Evolutionary conservation across 2,888 invertebrate genomes (phyloP).

Genomic region (Zeuzera pyrina): DNA sequence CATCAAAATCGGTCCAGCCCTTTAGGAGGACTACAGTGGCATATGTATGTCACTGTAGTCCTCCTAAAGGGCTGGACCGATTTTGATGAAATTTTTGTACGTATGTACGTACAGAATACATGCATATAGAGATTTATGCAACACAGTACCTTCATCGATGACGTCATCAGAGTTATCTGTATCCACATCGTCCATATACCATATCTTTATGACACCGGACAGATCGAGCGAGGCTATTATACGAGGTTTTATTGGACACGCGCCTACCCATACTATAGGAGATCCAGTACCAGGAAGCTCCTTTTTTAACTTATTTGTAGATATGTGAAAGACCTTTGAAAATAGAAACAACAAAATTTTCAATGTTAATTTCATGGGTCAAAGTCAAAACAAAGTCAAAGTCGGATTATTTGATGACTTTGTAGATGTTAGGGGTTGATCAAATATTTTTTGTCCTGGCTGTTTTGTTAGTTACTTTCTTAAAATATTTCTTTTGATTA

Average conservation of each 20-base stretch:
- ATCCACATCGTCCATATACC: slow-evolving; percentile 62
- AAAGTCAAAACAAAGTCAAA: background rate
- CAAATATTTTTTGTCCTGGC: background rate
- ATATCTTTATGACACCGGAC: slow-evolving; percentile 73
- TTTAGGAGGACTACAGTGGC: too few relatives aligned
- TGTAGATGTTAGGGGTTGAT: background rate
- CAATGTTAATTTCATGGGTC: slow-evolving; percentile 52
- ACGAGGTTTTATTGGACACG: slow-evolving; percentile 60
- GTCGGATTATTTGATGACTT: background rate
- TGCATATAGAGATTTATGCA: too few relatives aligned
- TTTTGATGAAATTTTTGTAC: too few relatives aligned
- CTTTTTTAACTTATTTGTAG: slow-evolving; percentile 65
- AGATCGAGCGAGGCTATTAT: slow-evolving; percentile 73
- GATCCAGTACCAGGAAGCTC: slow-evolving; percentile 57
- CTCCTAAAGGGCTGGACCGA: too few relatives aligned
- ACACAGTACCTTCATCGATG: slow-evolving; percentile 52
- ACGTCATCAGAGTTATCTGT: slow-evolving; percentile 33
- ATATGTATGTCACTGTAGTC: too few relatives aligned
- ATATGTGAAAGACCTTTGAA: slow-evolving; percentile 74
- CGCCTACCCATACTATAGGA: slow-evolving; percentile 62
- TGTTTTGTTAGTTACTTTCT: background rate
- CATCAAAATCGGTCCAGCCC: too few relatives aligned
- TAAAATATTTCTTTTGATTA: background rate
- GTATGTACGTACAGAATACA: too few relatives aligned
- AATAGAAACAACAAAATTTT: slow-evolving; percentile 24